Evolutionary conservation across 1,140 invertebrate genomes (phyloP).

Genomic region (Bombus difficillimus): DNA sequence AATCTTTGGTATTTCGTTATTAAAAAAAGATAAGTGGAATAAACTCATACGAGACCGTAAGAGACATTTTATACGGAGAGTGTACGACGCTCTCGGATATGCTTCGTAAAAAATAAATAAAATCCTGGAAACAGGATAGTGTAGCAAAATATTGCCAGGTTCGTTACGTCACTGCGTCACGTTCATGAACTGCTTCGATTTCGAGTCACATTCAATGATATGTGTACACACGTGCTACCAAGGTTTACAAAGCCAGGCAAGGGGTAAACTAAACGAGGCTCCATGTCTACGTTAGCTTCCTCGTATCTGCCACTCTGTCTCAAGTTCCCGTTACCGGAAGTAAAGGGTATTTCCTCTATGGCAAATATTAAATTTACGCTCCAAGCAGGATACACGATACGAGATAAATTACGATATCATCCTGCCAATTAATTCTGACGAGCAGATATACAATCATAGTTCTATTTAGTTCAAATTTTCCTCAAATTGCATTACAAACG

Average conservation of each 20-base stretch:
- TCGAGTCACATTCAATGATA: conserved; percentile 72
- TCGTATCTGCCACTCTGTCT: conserved; percentile 28
- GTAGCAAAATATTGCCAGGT: conserved; percentile 48
- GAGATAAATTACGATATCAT: background rate
- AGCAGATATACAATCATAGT: background rate
- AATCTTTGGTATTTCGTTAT: background rate
- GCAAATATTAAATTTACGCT: conserved; percentile 38
- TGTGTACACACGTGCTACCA: conserved; percentile 68
- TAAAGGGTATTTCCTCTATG: conserved; percentile 16
- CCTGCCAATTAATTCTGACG: background rate
- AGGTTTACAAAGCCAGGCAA: conserved; percentile 67
- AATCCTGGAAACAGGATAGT: background rate
- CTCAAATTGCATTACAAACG: background rate
- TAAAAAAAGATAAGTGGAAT: background rate
- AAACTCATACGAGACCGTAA: background rate
- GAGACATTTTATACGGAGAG: background rate
- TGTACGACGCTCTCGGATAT: conserved; percentile 10
- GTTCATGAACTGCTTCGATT: conserved; percentile 65
- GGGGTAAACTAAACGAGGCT: conserved; percentile 63
- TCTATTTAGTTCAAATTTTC: background rate
- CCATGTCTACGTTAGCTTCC: conserved; percentile 54
- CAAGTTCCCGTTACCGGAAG: conserved; percentile 5
- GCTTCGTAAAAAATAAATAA: conserved; percentile 55
- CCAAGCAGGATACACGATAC: background rate
- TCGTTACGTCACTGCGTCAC: conserved; percentile 61